These are phyloP conservation scores for Mythimna vitellina DNA, from an alignment of 2,888 invertebrate species.

Conservation along the genomic window DNA sequence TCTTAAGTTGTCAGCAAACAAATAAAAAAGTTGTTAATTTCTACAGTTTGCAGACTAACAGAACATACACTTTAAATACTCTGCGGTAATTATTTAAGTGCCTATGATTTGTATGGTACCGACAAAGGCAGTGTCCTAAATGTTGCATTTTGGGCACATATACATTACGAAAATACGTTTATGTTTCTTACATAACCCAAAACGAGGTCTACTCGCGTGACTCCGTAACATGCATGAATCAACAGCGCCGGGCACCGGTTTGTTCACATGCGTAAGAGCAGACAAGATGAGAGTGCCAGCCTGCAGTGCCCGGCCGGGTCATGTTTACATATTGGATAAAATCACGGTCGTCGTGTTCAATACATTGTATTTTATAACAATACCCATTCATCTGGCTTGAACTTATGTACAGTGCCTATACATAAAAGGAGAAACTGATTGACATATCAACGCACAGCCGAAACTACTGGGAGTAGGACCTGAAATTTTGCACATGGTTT, in stretches of 20 bases:
- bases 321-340: constrained; percentile 14
- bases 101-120: constrained; percentile 30
- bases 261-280: constrained; percentile 17
- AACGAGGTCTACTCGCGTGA: constrained; percentile 59
- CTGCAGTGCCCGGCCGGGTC: not conserved
- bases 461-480: too few relatives aligned
- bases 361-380: constrained; percentile 6
- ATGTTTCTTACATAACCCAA: constrained; percentile 65
- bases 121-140: constrained; percentile 57
- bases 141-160: constrained; percentile 64
- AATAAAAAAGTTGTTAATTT: constrained; percentile 24
- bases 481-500: too few relatives aligned
- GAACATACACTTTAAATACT: constrained; percentile 9
- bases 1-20: constrained; percentile 18
- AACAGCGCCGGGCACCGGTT: constrained; percentile 29
- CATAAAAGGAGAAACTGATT: too few relatives aligned
- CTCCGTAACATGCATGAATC: constrained; percentile 59
- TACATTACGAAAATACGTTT: constrained; percentile 67
- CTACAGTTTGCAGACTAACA: constrained; percentile 12
- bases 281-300: constrained; percentile 15
- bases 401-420: not conserved
- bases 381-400: not conserved
- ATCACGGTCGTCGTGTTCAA: constrained; percentile 8
- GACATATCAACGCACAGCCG: too few relatives aligned
- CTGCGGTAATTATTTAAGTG: constrained; percentile 24